Evolutionary conservation across 2,113 vertebrate genomes (phyloP).

Genomic region (Zeus faber): DNA sequence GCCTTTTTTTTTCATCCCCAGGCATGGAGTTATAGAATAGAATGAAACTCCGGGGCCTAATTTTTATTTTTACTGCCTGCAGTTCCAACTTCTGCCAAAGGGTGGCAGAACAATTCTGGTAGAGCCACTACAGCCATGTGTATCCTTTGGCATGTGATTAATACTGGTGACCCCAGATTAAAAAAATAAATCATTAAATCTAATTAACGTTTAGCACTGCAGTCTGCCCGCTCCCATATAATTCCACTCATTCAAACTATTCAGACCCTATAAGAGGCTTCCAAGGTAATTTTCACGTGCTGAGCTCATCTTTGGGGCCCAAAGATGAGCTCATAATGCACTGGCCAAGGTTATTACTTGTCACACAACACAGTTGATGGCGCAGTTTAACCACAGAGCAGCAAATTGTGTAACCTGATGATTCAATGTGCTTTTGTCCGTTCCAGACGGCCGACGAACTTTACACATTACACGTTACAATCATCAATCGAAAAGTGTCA

Average conservation of each 20-base stretch:
- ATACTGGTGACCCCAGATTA: constrained; percentile 2
- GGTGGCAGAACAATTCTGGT: constrained; percentile 39
- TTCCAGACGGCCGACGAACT: too few relatives aligned
- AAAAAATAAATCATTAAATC: constrained; percentile 16
- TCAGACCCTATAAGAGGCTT: constrained; percentile 6
- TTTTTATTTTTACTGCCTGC: too few relatives aligned
- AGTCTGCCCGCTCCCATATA: constrained; percentile 10
- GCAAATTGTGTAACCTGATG: too few relatives aligned
- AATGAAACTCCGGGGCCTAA: too few relatives aligned
- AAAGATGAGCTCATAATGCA: constrained; percentile 2
- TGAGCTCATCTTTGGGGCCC: neutral
- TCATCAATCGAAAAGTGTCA: too few relatives aligned
- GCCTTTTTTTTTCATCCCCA: too few relatives aligned
- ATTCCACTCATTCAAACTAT: constrained; percentile 13
- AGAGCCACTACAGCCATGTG: neutral
- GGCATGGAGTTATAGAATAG: too few relatives aligned
- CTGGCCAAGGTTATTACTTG: neutral
- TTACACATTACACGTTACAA: too few relatives aligned
- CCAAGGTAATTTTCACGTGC: neutral
- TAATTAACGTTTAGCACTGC: constrained; percentile 32
- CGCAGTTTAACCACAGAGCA: too few relatives aligned
- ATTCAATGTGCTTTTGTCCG: too few relatives aligned
- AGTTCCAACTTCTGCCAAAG: constrained; percentile 20
- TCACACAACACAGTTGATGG: neutral
- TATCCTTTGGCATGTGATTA: constrained; percentile 31